phyloP scores from a whole-genome alignment of 2,888 invertebrate species.

The Cheiracanthium punctorium region DNA sequence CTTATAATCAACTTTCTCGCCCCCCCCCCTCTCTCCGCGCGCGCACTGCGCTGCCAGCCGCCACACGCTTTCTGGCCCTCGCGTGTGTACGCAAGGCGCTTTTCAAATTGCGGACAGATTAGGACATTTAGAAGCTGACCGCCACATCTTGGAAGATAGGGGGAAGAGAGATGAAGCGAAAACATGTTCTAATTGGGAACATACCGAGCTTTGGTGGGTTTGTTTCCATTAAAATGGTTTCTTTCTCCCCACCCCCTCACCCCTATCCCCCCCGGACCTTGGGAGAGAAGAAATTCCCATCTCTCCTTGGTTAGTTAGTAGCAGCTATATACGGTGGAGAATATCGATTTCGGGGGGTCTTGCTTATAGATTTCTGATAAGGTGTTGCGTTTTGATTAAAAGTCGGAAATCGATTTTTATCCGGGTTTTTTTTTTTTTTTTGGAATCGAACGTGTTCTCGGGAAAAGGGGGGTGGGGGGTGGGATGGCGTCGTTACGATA shows the following conservation, averaged over 20 bases:
- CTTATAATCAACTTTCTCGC: conserved; percentile 61
- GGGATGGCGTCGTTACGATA: too few species aligned
- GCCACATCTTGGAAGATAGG: not conserved
- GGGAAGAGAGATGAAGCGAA: not conserved
- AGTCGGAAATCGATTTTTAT: not conserved
- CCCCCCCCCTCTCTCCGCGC: conserved; percentile 41
- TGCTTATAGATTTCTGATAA: not conserved
- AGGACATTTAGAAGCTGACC: conserved; percentile 12
- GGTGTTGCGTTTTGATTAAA: conserved; percentile 1
- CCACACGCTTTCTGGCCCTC: not conserved
- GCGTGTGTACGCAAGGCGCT: conserved; percentile 12
- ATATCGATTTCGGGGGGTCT: not conserved
- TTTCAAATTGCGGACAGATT: conserved; percentile 55
- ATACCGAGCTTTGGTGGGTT: not conserved
- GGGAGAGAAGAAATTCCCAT: too few species aligned
- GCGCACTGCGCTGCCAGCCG: conserved; percentile 18
- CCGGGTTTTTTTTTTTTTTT: too few species aligned
- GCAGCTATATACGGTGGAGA: too few species aligned
- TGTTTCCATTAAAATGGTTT: not conserved
- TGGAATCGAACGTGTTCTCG: not conserved
- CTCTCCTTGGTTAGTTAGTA: too few species aligned
- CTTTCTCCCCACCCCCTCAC: too few species aligned
- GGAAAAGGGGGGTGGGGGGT: not conserved
- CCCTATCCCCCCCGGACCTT: too few species aligned
- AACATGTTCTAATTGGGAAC: not conserved